Evolutionary conservation across 2,888 invertebrate species (phyloP).

Genomic region (Lithosia quadra): DNA sequence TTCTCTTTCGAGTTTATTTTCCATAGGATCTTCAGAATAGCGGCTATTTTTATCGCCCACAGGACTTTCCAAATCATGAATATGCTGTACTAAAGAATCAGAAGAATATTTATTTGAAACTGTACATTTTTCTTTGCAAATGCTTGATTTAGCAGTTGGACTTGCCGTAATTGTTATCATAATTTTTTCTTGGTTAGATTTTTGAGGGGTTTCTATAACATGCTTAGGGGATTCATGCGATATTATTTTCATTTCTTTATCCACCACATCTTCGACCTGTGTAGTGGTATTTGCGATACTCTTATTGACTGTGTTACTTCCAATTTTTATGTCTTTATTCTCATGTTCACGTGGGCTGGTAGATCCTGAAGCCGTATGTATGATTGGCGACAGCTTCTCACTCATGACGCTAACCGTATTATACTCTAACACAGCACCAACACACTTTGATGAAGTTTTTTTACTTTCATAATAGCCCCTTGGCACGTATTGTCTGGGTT

Average conservation of each 20-base stretch:
- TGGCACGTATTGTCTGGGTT: conserved; percentile 41
- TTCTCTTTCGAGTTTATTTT: conserved; percentile 74
- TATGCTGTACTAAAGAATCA: conserved; percentile 72
- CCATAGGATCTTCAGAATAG: conserved; percentile 61
- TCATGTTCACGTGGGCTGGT: conserved; percentile 57
- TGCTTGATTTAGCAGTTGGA: not conserved
- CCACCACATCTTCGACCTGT: conserved; percentile 53
- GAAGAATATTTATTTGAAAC: conserved; percentile 63
- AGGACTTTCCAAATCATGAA: conserved; percentile 72
- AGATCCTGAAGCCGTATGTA: conserved; percentile 60
- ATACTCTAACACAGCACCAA: conserved; percentile 61
- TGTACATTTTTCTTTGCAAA: conserved; percentile 12
- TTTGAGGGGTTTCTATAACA: conserved; percentile 6
- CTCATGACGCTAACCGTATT: conserved; percentile 54
- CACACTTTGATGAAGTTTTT: conserved; percentile 71
- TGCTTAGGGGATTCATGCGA: conserved; percentile 26
- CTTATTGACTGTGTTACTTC: conserved; percentile 55
- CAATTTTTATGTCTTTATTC: conserved; percentile 56
- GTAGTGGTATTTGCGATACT: conserved; percentile 53
- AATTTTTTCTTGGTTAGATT: conserved; percentile 28
- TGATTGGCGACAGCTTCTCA: conserved; percentile 71
- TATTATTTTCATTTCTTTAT: conserved; percentile 26
- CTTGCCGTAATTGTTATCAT: conserved; percentile 29
- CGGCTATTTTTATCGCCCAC: conserved; percentile 55
- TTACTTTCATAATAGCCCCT: conserved; percentile 61